Base-by-base conservation (phyloP, 2,797 vertebrate genomes). In the Amazona ochrocephala region DNA sequence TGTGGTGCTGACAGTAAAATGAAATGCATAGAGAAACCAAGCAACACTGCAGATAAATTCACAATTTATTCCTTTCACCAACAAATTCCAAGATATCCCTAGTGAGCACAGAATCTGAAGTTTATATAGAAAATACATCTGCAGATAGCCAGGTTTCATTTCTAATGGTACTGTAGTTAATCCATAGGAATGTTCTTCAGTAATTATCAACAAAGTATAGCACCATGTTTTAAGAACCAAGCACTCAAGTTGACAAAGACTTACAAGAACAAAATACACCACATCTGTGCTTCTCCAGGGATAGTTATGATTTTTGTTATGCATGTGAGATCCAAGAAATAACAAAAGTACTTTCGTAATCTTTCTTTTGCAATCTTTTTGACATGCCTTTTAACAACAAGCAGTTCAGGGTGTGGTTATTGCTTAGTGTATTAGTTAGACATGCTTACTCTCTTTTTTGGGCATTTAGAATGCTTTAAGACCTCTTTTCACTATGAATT, bases 381-480 rank as follows among this genome's bases (percentile, higher is more conserved):
- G 50, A 65, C 41, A 32, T 53, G 54, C 14, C 45, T 92, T 91
- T 86, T 84, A 84, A 72, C 68, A 81, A 70, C 39, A 87, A 39
- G 21, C 42, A 75, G 61, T 78, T 94, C 80, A 93, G 84, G 67
- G 87, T 80, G 32, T 71, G 61, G 61, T 89, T 91, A 87, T 80
- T 89, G 42, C 60, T 76, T 86, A 65, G 56, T 34, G 56, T 61
- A 29, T 86, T 82, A 84, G 30, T 86, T 81, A 85, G 80, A 79
- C 34, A 66, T 32, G 42, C 84, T 96, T 93, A 83, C 54, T 92
- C 65, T 94, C 65, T 81, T 87, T 23, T 82, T 82, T 65, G 61
- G 39, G 65, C 64, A 86, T 92, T 93, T 92, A 78, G 86, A 94
- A 92, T 84, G 54, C 65, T 70, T 79, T 23, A 84, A 95, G 61